Evolutionary conservation across 1,140 invertebrate species (phyloP).

Genomic region (Plodia interpunctella): DNA sequence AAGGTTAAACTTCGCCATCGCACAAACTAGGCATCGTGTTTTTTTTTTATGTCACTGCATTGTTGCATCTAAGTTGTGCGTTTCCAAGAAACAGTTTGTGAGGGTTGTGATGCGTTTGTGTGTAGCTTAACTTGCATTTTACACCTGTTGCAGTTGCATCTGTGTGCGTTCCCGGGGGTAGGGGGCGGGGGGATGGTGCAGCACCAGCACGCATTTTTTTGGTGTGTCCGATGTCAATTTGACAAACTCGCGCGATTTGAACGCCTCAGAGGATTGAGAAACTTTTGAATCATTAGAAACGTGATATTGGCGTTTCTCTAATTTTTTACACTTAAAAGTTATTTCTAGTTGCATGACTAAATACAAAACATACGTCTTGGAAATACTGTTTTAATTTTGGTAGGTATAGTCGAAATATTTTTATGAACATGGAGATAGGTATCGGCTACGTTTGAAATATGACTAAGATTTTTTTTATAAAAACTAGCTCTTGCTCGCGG

Average conservation of each 20-base stretch:
- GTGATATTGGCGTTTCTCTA: too few relatives aligned
- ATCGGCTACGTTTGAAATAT: too few relatives aligned
- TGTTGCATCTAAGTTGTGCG: neutral
- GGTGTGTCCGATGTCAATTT: conserved; percentile 54
- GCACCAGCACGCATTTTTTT: conserved; percentile 62
- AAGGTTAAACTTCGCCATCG: too few relatives aligned
- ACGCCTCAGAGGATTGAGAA: neutral
- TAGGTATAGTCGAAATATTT: too few relatives aligned
- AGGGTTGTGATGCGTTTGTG: conserved; percentile 26
- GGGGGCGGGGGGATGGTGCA: conserved; percentile 31
- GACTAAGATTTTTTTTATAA: neutral
- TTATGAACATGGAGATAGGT: too few relatives aligned
- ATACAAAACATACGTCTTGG: too few relatives aligned
- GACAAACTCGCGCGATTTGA: conserved; percentile 63
- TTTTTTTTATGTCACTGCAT: neutral
- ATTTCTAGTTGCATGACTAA: too few relatives aligned
- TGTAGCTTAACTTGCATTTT: conserved; percentile 31
- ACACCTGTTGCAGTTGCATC: conserved; percentile 31
- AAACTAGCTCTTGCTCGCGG: too few relatives aligned
- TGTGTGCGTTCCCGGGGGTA: conserved; percentile 25
- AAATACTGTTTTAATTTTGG: too few relatives aligned
- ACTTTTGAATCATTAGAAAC: too few relatives aligned
- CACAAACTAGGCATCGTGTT: neutral
- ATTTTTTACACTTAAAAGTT: too few relatives aligned
- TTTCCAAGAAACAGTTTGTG: conserved; percentile 14